A percentile compares a stretch with the other conserved stretches of the same genome.
These are phyloP conservation scores for Tethya wilhelma DNA, from an alignment of 37 sponge, comb jelly and placozoan genomes.

Conservation along the genomic window DNA sequence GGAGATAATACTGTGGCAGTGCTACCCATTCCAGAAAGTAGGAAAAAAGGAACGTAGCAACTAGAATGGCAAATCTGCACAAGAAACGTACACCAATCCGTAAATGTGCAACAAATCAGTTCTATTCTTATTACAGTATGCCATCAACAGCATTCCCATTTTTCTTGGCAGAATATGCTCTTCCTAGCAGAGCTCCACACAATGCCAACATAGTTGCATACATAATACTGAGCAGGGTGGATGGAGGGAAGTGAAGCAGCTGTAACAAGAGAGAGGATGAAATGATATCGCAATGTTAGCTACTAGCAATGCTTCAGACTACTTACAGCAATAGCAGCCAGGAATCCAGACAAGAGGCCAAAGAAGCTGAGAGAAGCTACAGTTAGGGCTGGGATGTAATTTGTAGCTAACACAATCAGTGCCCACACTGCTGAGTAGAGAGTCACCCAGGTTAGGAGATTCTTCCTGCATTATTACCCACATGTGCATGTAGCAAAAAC, in stretches of 20 bases:
- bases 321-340: conserved; percentile 8
- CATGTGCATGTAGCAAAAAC: background rate
- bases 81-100: background rate
- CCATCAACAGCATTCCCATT: background rate
- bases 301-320: background rate
- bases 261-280: background rate
- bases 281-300: background rate
- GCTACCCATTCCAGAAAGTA: conserved; percentile 1
- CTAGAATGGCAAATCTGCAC: conserved; percentile 8
- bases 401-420: background rate
- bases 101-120: background rate
- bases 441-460: conserved; percentile 27
- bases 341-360: conserved; percentile 17
- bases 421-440: background rate
- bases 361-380: conserved; percentile 2
- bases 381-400: background rate
- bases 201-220: conserved; percentile 18
- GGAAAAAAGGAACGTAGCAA: background rate
- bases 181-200: conserved; percentile 15
- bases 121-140: conserved; percentile 4
- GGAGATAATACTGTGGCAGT: conserved; percentile 2
- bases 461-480: background rate
- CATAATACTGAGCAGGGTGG: conserved; percentile 10
- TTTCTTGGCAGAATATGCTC: conserved; percentile 22
- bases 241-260: conserved; percentile 16